Evolutionary conservation across 2,113 vertebrate genomes (phyloP), one percentile per base, ranked within the genome.

Genomic region (Rana temporaria): DNA sequence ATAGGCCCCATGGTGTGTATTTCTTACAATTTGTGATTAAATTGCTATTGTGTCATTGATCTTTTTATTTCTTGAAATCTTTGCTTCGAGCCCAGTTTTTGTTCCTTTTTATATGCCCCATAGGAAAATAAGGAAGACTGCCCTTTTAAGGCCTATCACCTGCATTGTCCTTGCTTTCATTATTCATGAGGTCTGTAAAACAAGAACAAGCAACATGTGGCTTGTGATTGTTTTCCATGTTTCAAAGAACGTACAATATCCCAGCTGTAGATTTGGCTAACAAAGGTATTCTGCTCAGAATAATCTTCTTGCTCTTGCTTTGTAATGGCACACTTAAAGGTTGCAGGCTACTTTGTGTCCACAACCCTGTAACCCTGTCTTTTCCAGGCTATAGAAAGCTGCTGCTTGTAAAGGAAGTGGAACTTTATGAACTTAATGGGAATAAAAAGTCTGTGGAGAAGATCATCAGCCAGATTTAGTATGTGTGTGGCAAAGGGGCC

Each of bases 261-360:
- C 38, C 30, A 20, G 72, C 72, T 88, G 56, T 86, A 32, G 84
- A 60, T 32, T 80, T 87, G 22, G 63, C 82, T 53, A 85, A 6
- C 7, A 84, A 64, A 81, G 62, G 3, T 22, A 2, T 6, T 20
- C 65, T 5, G 84, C 67, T 80, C 1, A 79, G 85, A 87, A 87
- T 90, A 90, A 86, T 77, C 73, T 84, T 84, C 65, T 53, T 66
- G 9, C 53, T 78, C 6, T 84, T 78, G 62, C 84, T 55, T 84
- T 84, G 85, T 75, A 79, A 74, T 81, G 77, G 82, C 84, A 78
- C 57, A 62, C 82, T 88, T 89, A 71, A 82, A 69, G 88, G 84
- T 88, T 85, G 86, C 78, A 83, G 65, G 85, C 78, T 79, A 65
- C 82, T 87, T 87, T 85, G 81, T 87, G 60, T 71, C 85, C 14